These are phyloP conservation scores for Spilogale gracilis DNA, from an alignment of 2,113 vertebrate genomes.

Conservation along the genomic window DNA sequence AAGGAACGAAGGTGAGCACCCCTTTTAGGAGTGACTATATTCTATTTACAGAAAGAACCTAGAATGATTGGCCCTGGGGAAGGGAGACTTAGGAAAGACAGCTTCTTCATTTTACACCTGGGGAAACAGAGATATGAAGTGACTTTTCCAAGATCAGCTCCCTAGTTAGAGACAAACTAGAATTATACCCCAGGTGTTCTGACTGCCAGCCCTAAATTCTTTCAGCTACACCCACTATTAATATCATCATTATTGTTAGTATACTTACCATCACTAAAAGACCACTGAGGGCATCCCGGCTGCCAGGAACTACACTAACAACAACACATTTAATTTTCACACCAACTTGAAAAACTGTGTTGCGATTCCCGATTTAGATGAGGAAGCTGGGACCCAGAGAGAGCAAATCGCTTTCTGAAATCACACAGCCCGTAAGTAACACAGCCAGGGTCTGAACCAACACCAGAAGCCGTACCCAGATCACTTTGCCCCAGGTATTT, in stretches of 20 bases:
- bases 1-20: not conserved
- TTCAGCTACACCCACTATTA: not conserved
- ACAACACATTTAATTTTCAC: not conserved
- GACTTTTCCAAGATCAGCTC: not conserved
- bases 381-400: not conserved
- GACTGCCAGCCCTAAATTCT: not conserved
- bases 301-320: not conserved
- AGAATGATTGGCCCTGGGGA: not conserved
- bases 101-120: not conserved
- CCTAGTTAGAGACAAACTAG: not conserved
- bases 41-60: not conserved
- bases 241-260: not conserved
- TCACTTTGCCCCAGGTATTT: conserved; percentile 45
- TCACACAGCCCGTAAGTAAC: not conserved
- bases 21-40: not conserved
- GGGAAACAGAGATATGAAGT: not conserved
- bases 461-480: not conserved
- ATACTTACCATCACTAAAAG: not conserved
- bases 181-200: not conserved
- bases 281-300: not conserved
- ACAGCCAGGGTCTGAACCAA: not conserved
- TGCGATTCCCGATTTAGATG: not conserved
- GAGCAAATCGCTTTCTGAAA: not conserved
- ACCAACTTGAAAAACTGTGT: not conserved
- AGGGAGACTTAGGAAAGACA: not conserved